Percentiles rank a stretch among this genome's conserved stretches.
Conservation (phyloP, 2,888 invertebrate species). For the Philereme transversata region DNA sequence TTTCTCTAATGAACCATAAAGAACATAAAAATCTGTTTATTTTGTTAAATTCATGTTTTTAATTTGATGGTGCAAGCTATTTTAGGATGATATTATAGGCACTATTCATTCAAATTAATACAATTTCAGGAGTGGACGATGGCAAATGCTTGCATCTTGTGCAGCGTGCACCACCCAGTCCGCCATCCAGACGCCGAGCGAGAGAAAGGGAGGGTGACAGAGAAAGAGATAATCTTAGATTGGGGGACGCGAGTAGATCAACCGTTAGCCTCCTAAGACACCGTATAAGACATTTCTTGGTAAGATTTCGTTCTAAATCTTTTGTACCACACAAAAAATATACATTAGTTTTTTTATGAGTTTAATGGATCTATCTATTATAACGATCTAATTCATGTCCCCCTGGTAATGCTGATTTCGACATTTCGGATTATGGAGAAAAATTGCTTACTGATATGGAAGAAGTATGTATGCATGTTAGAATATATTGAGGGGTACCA, state of each 20-base stretch:
- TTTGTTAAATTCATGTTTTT: neutral
- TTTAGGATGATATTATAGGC: neutral
- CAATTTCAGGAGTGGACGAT: slow-evolving; percentile 88
- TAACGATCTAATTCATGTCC: too few species aligned
- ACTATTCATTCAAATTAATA: neutral
- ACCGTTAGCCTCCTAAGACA: slow-evolving; percentile 36
- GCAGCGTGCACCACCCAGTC: slow-evolving; percentile 78
- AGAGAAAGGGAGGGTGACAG: slow-evolving; percentile 10
- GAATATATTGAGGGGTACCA: too few species aligned
- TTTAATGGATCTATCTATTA: too few species aligned
- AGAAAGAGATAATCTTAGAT: slow-evolving; percentile 7
- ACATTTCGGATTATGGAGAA: too few species aligned
- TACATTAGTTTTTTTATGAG: too few species aligned
- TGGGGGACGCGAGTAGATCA: neutral
- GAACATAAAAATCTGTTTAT: too few species aligned
- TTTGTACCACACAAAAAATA: too few species aligned
- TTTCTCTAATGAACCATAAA: too few species aligned
- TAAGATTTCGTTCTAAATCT: slow-evolving; percentile 27
- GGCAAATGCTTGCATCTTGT: slow-evolving; percentile 97
- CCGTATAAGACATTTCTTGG: slow-evolving; percentile 55
- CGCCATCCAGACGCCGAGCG: slow-evolving; percentile 15
- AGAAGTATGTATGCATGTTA: too few species aligned
- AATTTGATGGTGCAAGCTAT: neutral
- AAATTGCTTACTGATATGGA: too few species aligned
- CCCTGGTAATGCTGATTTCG: too few species aligned